Base-by-base conservation (phyloP, 2,888 invertebrate species). In the Liopterus haemorrhoidalis region DNA sequence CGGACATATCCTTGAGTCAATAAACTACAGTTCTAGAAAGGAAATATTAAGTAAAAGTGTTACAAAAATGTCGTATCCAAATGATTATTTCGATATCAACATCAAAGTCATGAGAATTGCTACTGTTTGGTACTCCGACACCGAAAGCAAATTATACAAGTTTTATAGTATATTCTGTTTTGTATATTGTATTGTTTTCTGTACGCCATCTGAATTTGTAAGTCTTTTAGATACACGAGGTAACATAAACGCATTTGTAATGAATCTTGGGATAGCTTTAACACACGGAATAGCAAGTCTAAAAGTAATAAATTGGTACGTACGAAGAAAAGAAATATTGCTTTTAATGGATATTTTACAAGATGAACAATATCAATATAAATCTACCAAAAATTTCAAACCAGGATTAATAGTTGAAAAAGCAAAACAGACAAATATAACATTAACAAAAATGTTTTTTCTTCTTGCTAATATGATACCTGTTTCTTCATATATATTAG, bases 241-340 rank as follows among this genome's bases (percentile, higher is more conserved):
- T 28, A 46, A 50, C 11, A 33, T 57, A 6, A 50, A 52, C 16
- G 54, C 51, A 19, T 46, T 56, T 6, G 55, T 56, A 32, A 54
- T 53, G 45, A 58, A 58, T 42, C 48, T 56, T 15, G 57, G 55
- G 35, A 54, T 58, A 15, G 52, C 53, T 5, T 32, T 54, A 21
- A 55, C 56, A 1, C 57, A 57, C 42, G 32, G 55, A 12, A 33
- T 57, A 12, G 49, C 53, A 2, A 41, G 40, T 8, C 39, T 54
- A 19, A 58, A 58, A 39, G 49, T 56, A 5, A 25, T 44, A 6
- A 48, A 51, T 16, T 58, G 58, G 58, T 53, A 56, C 28, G 15
- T 41, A 5, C 37, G 49, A 5, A 41, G 56, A 22, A 49, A 51
- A 22, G 41, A 44, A 8, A 54, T 58, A 3, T 19, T 57, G n/a